Conservation (phyloP, 2,113 vertebrate genomes). For the Chlamydotis undulata region DNA sequence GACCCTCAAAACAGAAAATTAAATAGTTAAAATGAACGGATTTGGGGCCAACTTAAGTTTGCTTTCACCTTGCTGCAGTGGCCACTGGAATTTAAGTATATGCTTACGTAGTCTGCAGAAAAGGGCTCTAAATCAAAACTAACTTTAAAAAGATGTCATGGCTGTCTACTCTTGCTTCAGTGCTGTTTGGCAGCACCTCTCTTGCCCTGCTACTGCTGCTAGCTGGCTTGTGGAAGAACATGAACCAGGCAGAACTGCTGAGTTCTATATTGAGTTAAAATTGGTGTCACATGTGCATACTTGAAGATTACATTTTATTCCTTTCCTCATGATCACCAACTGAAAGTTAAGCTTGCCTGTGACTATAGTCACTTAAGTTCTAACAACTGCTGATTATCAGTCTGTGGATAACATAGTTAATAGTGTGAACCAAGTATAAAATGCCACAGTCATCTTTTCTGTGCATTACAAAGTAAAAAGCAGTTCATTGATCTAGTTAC, state of each 20-base stretch:
- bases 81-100: not conserved
- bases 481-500: not conserved
- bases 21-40: not conserved
- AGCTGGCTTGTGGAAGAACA: not conserved
- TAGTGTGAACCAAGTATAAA: not conserved
- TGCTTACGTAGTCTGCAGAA: not conserved
- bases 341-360: not conserved
- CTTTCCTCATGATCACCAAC: not conserved
- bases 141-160: not conserved
- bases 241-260: not conserved
- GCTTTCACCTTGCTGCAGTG: not conserved
- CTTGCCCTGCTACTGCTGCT: not conserved
- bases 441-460: not conserved
- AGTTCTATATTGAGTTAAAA: not conserved
- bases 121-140: not conserved
- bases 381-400: not conserved
- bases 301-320: not conserved
- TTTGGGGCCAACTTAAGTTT: not conserved
- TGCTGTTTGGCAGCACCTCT: not conserved
- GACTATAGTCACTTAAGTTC: not conserved
- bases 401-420: not conserved
- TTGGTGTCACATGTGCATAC: too few relatives aligned
- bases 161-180: not conserved
- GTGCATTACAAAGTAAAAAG: not conserved
- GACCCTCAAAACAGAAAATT: not conserved